Percentiles rank a stretch among this genome's conserved stretches.
phyloP scores from a whole-genome alignment of 1,140 invertebrate species.

The Drosophila malerkotliana region DNA sequence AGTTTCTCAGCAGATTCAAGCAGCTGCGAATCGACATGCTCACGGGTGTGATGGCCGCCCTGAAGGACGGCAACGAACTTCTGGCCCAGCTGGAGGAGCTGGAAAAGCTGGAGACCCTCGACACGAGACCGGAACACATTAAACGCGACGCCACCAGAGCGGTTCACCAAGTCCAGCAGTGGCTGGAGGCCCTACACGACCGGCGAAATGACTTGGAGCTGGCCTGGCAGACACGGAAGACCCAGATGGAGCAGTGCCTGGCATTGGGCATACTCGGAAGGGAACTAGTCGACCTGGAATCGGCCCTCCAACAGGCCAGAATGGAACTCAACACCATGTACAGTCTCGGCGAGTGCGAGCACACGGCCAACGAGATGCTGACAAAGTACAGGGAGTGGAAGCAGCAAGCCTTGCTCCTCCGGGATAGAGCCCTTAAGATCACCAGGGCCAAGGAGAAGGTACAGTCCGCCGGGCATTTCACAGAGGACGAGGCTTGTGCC shows the following conservation, averaged over 20 bases:
- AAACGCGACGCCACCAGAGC: slow-evolving; percentile 87
- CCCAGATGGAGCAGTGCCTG: slow-evolving; percentile 91
- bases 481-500: slow-evolving; percentile 88
- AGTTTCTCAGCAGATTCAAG: slow-evolving; percentile 87
- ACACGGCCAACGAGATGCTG: slow-evolving; percentile 88
- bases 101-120: slow-evolving; percentile 87
- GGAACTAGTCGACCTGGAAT: slow-evolving; percentile 89
- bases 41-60: slow-evolving; percentile 90
- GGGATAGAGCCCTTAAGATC: slow-evolving; percentile 91
- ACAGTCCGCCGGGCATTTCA: slow-evolving; percentile 88
- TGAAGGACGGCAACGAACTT: slow-evolving; percentile 91
- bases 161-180: slow-evolving; percentile 89
- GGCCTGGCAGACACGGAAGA: slow-evolving; percentile 89
- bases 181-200: slow-evolving; percentile 91
- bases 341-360: slow-evolving; percentile 87
- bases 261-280: slow-evolving; percentile 89
- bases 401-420: slow-evolving; percentile 89
- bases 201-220: slow-evolving; percentile 89
- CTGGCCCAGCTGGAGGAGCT: slow-evolving; percentile 89
- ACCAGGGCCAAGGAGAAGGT: slow-evolving; percentile 92
- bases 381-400: slow-evolving; percentile 90
- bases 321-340: slow-evolving; percentile 68
- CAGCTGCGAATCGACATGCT: slow-evolving; percentile 89
- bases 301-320: slow-evolving; percentile 84
- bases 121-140: slow-evolving; percentile 90